Base-by-base conservation (phyloP, 2,797 vertebrate species). In the Gephyroberyx darwinii region DNA sequence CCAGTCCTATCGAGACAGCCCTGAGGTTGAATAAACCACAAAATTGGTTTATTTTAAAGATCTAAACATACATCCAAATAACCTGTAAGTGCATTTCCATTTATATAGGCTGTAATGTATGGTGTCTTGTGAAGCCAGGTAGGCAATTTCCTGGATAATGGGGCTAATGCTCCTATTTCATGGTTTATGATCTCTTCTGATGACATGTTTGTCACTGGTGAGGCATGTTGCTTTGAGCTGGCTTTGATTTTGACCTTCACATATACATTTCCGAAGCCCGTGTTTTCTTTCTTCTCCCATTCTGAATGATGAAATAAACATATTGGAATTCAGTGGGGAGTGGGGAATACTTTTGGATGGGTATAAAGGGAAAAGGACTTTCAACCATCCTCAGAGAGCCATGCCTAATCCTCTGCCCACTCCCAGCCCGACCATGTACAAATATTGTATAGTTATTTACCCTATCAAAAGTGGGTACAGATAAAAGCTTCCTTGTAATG, bases 101-200 rank as follows among this genome's bases (percentile, higher is more conserved):
- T 79, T 84, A 84, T 87, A 88, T 88, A 81, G 66, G 69, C 82
- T 74, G 75, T 87, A 84, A 86, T 83, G 71, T 84, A 62, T 75
- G 83, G 70, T 26, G 72, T 80, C 77, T 80, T 82, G 78, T 89
- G 87, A 90, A 87, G 88, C 81, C 84, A 86, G 84, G 70, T 60
- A 90, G 85, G 81, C 86, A 89, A 91, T 90, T 89, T 91, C 84
- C 86, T 87, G 86, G 81, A 87, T 91, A 90, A 87, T 81, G 37
- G 73, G 69, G 71, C 81, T 89, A 90, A 91, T 90, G 85, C 86
- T 87, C 45, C 80, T 91, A 91, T 90, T 91, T 91, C 89, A 93
- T 91, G 90, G 77, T 84, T 88, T 90, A 82, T 89, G 86, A 91
- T 88, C 87, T 80, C 70, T 75, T 81, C 71, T 89, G 90, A 91